Evolutionary conservation across 35 echinoderm and acorn worm species (phyloP).

Genomic region (Amphiura filiformis): DNA sequence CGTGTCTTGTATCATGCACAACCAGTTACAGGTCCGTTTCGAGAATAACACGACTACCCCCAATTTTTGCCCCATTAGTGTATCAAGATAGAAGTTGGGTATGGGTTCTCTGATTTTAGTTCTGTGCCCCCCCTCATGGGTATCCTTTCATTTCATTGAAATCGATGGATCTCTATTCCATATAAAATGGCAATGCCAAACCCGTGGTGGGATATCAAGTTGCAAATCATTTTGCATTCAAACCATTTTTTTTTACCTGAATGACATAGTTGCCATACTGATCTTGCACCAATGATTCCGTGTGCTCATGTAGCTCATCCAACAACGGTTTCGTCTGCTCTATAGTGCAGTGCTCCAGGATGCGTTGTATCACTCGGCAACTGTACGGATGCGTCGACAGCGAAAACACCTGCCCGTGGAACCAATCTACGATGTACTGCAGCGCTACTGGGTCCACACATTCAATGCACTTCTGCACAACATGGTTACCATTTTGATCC

Average conservation of each 20-base stretch:
- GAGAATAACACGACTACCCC: no score
- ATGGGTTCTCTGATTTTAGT: no score
- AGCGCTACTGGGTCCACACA: constrained; percentile 91
- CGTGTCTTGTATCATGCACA: no score
- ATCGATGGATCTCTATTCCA: no score
- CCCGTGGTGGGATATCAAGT: no score
- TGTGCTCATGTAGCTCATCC: constrained; percentile 93
- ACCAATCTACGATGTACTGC: constrained; percentile 99
- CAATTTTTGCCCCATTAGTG: no score
- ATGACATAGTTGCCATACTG: constrained; percentile 99
- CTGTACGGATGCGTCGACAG: constrained; percentile 96
- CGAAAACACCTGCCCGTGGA: constrained; percentile 90
- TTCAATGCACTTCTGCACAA: constrained; percentile 99
- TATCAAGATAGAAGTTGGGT: no score
- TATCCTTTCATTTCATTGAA: no score
- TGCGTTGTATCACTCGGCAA: constrained; percentile 97
- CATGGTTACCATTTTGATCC: constrained; percentile 99
- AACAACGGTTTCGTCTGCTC: constrained; percentile 97
- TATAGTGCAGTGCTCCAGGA: constrained; percentile 94
- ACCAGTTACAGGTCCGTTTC: no score
- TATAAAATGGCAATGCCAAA: no score
- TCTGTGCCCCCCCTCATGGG: no score
- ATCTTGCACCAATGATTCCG: constrained; percentile 92
- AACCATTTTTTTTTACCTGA: constrained; percentile 56
- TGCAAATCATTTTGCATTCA: no score